Evolutionary conservation across 2,797 vertebrate species (phyloP).

Genomic region (Martes flavigula): DNA sequence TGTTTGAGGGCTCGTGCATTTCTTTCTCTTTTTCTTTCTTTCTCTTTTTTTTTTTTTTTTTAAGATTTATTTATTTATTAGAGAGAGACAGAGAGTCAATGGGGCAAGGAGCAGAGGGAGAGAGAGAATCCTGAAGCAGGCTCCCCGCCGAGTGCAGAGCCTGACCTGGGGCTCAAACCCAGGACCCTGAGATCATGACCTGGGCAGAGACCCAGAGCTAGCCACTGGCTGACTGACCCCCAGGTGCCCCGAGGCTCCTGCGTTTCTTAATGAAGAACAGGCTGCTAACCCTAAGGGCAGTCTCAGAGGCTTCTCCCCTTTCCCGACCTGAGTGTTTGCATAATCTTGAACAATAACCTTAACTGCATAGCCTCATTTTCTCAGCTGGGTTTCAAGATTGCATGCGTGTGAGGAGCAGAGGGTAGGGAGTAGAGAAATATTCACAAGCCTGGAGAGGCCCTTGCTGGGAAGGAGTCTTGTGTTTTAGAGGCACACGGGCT

Average conservation of each 20-base stretch:
- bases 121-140: not conserved
- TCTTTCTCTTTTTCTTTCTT: not conserved
- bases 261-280: not conserved
- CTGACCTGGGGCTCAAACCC: not conserved
- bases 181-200: not conserved
- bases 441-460: not conserved
- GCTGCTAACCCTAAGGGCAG: not conserved
- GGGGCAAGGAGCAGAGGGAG: not conserved
- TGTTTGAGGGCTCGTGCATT: not conserved
- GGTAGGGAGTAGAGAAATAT: not conserved
- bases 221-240: not conserved
- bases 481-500: not conserved
- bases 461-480: not conserved
- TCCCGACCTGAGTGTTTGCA: not conserved
- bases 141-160: not conserved
- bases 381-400: not conserved
- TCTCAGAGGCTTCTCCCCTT: not conserved
- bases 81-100: not conserved
- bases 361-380: not conserved
- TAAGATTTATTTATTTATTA: not conserved
- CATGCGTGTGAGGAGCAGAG: rapidly evolving
- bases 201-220: not conserved
- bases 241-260: not conserved
- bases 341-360: not conserved
- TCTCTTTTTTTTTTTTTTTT: not conserved